A percentile compares a stretch with the other conserved stretches of the same genome.
Conservation (phyloP, 1,140 invertebrate genomes). For the Lysiphlebus fabarum region DNA sequence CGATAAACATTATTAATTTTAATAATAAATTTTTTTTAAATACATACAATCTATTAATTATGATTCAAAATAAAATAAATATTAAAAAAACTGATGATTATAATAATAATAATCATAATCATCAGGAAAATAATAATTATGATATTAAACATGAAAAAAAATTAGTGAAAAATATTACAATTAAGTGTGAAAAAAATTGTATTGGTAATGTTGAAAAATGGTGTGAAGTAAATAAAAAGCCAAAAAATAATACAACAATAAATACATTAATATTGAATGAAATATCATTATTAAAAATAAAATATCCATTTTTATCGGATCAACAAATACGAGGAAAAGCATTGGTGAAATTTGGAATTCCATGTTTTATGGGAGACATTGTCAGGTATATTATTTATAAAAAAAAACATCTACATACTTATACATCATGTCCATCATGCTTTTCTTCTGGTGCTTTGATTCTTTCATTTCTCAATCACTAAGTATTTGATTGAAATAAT, state of each 20-base stretch:
- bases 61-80: background rate
- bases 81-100: constrained; percentile 14
- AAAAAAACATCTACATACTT: too few relatives aligned
- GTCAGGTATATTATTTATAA: too few relatives aligned
- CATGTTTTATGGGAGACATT: constrained; percentile 22
- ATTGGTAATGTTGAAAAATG: constrained; percentile 22
- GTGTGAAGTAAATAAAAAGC: constrained; percentile 1
- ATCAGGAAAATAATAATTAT: background rate
- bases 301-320: constrained; percentile 26
- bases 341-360: constrained; percentile 22
- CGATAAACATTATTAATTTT: too few relatives aligned
- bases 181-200: constrained; percentile 14
- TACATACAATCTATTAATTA: too few relatives aligned
- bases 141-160: background rate
- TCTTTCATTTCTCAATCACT: background rate
- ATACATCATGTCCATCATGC: background rate
- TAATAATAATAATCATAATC: background rate
- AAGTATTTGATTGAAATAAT: background rate
- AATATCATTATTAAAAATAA: constrained; percentile 18
- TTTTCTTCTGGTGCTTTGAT: background rate
- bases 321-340: constrained; percentile 26
- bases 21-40: too few relatives aligned
- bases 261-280: constrained; percentile 21
- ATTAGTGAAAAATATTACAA: constrained; percentile 11
- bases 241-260: constrained; percentile 7